Base-by-base conservation (phyloP, 2,113 vertebrate species). In the Lathamus discolor region DNA sequence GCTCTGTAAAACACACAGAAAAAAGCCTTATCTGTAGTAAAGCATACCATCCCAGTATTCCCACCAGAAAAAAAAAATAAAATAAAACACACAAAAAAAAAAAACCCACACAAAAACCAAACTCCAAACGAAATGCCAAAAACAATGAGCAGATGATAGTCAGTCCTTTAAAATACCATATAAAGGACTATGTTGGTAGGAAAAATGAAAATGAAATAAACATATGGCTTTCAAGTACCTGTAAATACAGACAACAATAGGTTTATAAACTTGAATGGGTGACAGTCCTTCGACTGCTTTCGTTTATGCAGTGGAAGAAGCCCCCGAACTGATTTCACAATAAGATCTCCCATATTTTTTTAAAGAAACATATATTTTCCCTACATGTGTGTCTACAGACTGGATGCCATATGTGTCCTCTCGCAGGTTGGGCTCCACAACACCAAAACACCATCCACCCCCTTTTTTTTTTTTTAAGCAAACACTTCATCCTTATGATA, bases 101-200 rank as follows among this genome's bases (percentile, higher is more conserved):
- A 20, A 20, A 20, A 20, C 13, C 17, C 17, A 44, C 39, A 39
- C 39, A 39, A 39, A 39, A 39, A 39, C 11, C 39, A 39, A 39
- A 39, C 17, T 17, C 31, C 46, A 14, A 33, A 10, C 1, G 4
- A n/a, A 22, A 59, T 35, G 24, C 17, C n/a, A 39, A 51, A 41
- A 29, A 28, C 3, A n/a, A 55, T 0, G 1, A 52, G 46, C 7
- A 55, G 35, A 25, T 27, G 2, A 2, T 44, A 73, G 3, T 2
- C 59, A 57, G 2, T 25, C 23, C 37, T 48, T 79, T 17, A 31
- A 3, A 29, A 28, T 8, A 13, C 5, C 68, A 62, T 1, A 14
- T 1, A 67, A 90, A 46, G 2, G 3, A 6, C 4, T 8, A 18
- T 4, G 27, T 7, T 25, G 19, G 25, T 6, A 27, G 8, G 0